Percentiles rank a stretch among this genome's conserved stretches.
phyloP scores from a whole-genome alignment of 2,797 vertebrate species.

The Ctenosaura bakeri region DNA sequence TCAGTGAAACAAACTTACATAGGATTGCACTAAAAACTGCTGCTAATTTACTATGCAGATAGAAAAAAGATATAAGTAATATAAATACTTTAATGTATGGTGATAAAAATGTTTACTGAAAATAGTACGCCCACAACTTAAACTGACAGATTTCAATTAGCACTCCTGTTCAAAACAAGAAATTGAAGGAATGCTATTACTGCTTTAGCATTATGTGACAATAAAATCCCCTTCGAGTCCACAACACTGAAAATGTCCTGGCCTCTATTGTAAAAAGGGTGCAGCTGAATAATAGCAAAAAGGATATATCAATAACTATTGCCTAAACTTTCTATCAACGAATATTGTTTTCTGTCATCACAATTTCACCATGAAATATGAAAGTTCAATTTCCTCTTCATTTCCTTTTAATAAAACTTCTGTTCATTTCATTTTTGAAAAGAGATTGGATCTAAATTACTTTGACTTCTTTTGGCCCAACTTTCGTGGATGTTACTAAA shows the following conservation, averaged over 20 bases:
- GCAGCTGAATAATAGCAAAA: conserved; percentile 47
- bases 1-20: not conserved
- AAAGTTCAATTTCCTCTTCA: conserved; percentile 86
- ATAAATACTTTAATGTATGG: not conserved
- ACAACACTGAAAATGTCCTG: conserved; percentile 48
- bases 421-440: conserved; percentile 82
- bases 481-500: conserved; percentile 68
- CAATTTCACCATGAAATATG: conserved; percentile 83
- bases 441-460: conserved; percentile 86
- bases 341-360: conserved; percentile 82
- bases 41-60: too few relatives aligned
- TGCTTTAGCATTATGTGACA: conserved; percentile 30
- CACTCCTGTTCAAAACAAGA: conserved; percentile 42
- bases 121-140: not conserved
- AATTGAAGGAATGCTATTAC: not conserved
- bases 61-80: too few relatives aligned
- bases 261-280: conserved; percentile 55
- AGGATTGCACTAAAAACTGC: not conserved
- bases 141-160: conserved; percentile 53
- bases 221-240: conserved; percentile 38
- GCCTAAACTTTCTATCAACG: conserved; percentile 73
- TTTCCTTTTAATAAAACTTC: conserved; percentile 86
- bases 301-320: conserved; percentile 74
- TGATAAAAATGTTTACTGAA: conserved; percentile 37
- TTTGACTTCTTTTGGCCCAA: conserved; percentile 82